Evolutionary conservation across 2,888 invertebrate genomes (phyloP).

Genomic region (Plebejus argus): DNA sequence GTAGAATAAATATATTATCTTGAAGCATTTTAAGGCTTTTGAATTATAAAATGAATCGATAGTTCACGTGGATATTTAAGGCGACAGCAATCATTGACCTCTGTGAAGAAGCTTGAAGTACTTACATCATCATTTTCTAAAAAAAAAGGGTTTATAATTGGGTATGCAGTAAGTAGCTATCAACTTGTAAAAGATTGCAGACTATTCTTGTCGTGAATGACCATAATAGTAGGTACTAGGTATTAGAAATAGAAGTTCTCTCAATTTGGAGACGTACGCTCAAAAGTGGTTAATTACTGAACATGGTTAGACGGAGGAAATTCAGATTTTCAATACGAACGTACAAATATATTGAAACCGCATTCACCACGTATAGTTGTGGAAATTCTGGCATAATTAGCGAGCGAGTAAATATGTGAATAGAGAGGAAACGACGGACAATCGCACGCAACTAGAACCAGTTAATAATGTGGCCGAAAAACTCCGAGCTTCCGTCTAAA

Average conservation of each 20-base stretch:
- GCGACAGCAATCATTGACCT: too few species aligned
- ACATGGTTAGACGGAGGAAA: neutral
- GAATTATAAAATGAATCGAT: too few species aligned
- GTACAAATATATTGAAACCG: slow-evolving; percentile 42
- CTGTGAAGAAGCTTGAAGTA: too few species aligned
- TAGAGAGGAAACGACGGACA: slow-evolving; percentile 15
- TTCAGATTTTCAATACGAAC: neutral
- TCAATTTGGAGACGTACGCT: neutral
- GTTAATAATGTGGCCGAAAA: neutral
- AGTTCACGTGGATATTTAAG: too few species aligned
- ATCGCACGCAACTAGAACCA: neutral
- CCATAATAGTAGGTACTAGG: neutral
- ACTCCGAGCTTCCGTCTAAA: neutral
- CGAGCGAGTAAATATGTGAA: slow-evolving; percentile 31
- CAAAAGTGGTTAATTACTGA: slow-evolving; percentile 1
- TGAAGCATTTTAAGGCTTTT: too few species aligned
- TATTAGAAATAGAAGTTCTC: neutral
- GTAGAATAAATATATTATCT: too few species aligned
- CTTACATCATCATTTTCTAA: too few species aligned
- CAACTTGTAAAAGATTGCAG: too few species aligned
- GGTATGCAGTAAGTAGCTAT: too few species aligned
- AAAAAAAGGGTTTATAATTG: too few species aligned
- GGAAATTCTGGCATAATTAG: slow-evolving; percentile 15
- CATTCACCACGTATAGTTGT: slow-evolving; percentile 40
- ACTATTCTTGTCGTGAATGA: neutral